A percentile compares a stretch with the other conserved stretches of the same genome.
Conservation (phyloP, 2,888 invertebrate species). For the Drosophila mulleri region DNA sequence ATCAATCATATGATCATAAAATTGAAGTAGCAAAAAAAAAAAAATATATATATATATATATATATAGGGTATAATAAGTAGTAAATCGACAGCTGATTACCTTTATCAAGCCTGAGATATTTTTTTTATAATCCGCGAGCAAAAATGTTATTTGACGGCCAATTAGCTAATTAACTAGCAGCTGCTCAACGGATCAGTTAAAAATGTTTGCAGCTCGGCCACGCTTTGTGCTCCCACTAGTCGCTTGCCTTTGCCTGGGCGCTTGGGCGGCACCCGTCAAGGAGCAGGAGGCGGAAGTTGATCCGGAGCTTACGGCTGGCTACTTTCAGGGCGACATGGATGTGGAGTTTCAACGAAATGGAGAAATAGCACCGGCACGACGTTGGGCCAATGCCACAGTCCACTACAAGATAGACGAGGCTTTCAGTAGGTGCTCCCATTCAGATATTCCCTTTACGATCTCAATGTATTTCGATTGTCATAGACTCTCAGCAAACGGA, state of each 20-base stretch:
- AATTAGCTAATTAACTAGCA: slow-evolving; percentile 17
- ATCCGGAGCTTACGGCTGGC: slow-evolving; percentile 91
- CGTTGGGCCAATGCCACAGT: slow-evolving; percentile 89
- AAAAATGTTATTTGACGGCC: background rate
- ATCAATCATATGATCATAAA: no score
- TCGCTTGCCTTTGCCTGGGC: slow-evolving; percentile 8
- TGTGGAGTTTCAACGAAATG: slow-evolving; percentile 87
- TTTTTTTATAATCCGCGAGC: slow-evolving; percentile 14
- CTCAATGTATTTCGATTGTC: background rate
- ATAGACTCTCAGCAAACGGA: slow-evolving; percentile 85
- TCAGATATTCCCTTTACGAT: background rate
- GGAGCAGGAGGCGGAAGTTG: slow-evolving; percentile 71
- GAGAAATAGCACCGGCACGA: slow-evolving; percentile 86
- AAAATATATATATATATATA: no score
- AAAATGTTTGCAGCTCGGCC: slow-evolving; percentile 37
- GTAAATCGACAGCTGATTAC: background rate
- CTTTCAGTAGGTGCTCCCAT: slow-evolving; percentile 53
- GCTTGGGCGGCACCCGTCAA: slow-evolving; percentile 19
- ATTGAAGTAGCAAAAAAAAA: no score
- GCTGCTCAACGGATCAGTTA: slow-evolving; percentile 32
- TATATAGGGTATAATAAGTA: background rate
- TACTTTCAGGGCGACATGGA: slow-evolving; percentile 92
- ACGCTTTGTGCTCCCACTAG: slow-evolving; percentile 27
- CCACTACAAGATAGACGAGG: slow-evolving; percentile 86
- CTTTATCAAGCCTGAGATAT: slow-evolving; percentile 1